Base-by-base conservation (phyloP, 2,888 invertebrate genomes). In the Amphipyra berbera region DNA sequence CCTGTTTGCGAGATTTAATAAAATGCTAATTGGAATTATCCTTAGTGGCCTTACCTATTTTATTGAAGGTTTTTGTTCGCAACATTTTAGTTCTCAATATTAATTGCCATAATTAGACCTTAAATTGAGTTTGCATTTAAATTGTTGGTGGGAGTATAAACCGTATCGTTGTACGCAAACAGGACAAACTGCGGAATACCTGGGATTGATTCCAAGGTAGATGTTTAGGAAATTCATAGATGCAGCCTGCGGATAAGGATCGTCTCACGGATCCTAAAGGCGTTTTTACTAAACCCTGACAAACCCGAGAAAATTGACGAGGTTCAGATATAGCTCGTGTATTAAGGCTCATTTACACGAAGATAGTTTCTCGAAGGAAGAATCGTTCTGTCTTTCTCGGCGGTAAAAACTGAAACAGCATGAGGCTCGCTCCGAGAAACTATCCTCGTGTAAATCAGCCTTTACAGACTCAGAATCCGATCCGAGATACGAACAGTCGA, bases 1-100 rank as follows among this genome's bases (percentile, higher is more conserved):
- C 88, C 84, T 77, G 89, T 88, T 88, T 83, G 84, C 78, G 64
- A 76, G 78, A 78, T 85, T 84, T 76, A 81, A 82, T 83, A 78
- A 81, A 79, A 83, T 82, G 75, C 68, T 81, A 79, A 82, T 79
- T 73, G 66, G 58, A 73, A 70, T 77, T 78, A 68, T 45, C 68
- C 64, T 65, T 68, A 64, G 68, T 71, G 61, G 62, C 67, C 68
- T 70, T 70, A 30, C 71, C 30, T 30, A 30, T 30, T n/a, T n/a
- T 68, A 65, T 66, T 58, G 15, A 63, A 52, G 41, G 56, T 44
- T 50, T 40, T 50, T 41, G 40, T 62, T 13, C 27, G 47, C 9
- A 15, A 9, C 10, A 30, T 44, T 50, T 61, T 59, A 33, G 15
- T 56, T 61, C 40, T 6, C 38, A 44, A 38, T 52, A 13, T 53